Evolutionary conservation across 2,888 invertebrate genomes (phyloP), one percentile per base, ranked within the genome.

Genomic region (Melinaea menophilus): DNA sequence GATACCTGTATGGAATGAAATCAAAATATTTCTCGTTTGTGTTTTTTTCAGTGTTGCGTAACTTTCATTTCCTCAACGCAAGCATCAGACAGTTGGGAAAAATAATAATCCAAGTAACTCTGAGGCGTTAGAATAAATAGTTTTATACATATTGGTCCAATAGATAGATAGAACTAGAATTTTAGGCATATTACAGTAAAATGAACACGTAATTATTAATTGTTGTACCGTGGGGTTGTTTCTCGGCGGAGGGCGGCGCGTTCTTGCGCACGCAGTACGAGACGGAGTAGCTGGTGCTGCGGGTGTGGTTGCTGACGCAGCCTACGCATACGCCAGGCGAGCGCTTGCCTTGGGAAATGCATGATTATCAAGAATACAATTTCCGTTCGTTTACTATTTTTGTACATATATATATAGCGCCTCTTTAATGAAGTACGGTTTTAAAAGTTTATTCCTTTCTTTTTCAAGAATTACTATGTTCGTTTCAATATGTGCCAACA

Each of bases 221-320:
- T 41, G 13, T 62, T 58, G 62, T 67, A 82, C 86, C 87, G 68
- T 87, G 85, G 11, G 72, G 73, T 54, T 76, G 82, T 64, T 85
- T 88, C 13, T 87, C 87, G 1, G 76, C 73, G 41, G 73, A 73
- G 13, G 82, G 75, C 61, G 82, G 80, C 56, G 94, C 93, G 72
- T 93, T 93, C 82, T 95, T 96, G 70, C 95, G 92, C 77, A 95
- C 93, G 76, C 95, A 96, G 83, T 95, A 97, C 12, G 95, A 96
- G n/a, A 96, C 97, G 0, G 95, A 97, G 86, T 97, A 98, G 80
- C 97, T 97, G 5, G 97, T 97, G 82, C 97, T 97, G 61, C 98
- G 92, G 0, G 96, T 95, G 84, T 98, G 97, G 68, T 95, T 95
- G 58, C 88, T 89, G 34, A 90, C 92, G 71, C 92, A 92, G 11